Evolutionary conservation across 2,888 invertebrate genomes (phyloP).

Genomic region (Amblyjoppa proteus): DNA sequence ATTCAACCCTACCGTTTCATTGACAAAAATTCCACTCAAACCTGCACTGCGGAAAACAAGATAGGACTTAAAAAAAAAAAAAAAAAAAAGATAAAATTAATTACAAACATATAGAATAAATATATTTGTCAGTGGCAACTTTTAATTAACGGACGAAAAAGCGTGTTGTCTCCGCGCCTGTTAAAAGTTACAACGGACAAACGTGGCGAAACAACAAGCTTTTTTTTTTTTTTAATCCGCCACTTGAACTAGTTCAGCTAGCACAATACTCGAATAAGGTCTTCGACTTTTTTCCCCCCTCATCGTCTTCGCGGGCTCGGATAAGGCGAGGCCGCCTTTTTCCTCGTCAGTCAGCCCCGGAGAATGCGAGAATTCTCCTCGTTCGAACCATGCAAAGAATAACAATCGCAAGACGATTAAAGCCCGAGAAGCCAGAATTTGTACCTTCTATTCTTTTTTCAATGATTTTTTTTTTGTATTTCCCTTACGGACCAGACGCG

Average conservation of each 20-base stretch:
- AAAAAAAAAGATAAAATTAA: background rate
- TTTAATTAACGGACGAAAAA: background rate
- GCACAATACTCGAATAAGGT: background rate
- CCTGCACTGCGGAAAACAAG: background rate
- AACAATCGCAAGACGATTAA: conserved; percentile 27
- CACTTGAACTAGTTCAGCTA: background rate
- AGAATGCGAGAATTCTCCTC: conserved; percentile 42
- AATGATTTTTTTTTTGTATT: background rate
- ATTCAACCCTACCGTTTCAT: background rate
- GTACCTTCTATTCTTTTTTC: background rate
- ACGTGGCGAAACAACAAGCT: background rate
- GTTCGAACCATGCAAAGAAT: conserved; percentile 38
- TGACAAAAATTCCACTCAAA: background rate
- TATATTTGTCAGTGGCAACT: background rate
- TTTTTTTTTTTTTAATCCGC: background rate
- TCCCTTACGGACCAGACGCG: too few species aligned
- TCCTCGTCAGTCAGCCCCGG: conserved; percentile 26
- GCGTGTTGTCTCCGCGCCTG: background rate
- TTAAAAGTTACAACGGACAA: background rate
- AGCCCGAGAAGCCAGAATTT: background rate
- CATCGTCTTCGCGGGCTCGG: conserved; percentile 9
- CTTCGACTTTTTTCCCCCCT: conserved; percentile 34
- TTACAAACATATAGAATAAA: background rate
- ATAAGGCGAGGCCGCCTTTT: conserved; percentile 53
- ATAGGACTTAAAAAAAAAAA: background rate